Base-by-base conservation (phyloP, 2,888 invertebrate species). In the Drosophila mulleri region DNA sequence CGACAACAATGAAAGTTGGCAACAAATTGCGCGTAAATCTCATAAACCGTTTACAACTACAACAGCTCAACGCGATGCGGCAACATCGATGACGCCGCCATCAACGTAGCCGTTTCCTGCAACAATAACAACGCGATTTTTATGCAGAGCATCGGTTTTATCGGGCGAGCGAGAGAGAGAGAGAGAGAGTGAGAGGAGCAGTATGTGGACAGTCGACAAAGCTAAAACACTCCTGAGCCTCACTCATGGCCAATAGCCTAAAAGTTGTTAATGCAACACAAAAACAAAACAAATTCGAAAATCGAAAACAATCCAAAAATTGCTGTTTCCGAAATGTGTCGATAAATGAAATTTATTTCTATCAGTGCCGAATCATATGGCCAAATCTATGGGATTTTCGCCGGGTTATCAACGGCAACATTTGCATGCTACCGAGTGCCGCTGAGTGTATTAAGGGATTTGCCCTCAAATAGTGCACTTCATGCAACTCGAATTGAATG, bases 21-120 rank as follows among this genome's bases (percentile, higher is more conserved):
- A 90, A 89, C 86, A 89, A 89, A 89, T 89, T 89, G 90, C 81
- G 87, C 90, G 89, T 90, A 90, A 89, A 89, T 90, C 90, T 87
- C 90, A 90, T 89, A 89, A 89, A 89, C 90, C 89, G 90, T 84
- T 90, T 86, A 83, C 89, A 85, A 82, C 88, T 88, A 89, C 90
- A 85, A 81, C 89, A 89, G 84, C 88, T 78, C 83, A 75, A 65
- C 78, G 56, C 56, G 54, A 64, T 60, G 66, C 53, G 72, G 74
- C 79, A 77, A 79, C 89, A 82, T 86, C 85, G 78, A 73, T 76
- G 87, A 73, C 65, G 85, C 66, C 37, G 65, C 69, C 64, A 41
- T 45, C 60, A 62, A 44, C 65, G 60, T 66, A 67, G 70, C 71
- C 78, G 88, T 29, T 29, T 29, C 88, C 73, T 89, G 90, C 86